Conservation (phyloP, 2,888 invertebrate genomes). For the Acrobasis repandana region DNA sequence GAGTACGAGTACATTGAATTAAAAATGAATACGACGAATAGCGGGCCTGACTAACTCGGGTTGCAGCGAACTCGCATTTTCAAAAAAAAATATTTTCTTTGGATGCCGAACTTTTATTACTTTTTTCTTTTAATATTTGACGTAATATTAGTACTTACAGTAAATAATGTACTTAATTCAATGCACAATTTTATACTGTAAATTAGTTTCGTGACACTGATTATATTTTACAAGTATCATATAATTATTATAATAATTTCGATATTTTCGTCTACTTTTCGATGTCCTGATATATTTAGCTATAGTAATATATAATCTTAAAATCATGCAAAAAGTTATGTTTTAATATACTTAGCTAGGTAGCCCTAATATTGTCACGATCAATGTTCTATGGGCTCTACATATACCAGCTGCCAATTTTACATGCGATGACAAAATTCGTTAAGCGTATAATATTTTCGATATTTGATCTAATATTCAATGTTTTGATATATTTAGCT, state of each 20-base stretch:
- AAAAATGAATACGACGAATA: conserved; percentile 56
- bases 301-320: too few species aligned
- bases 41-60: conserved; percentile 14
- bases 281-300: too few species aligned
- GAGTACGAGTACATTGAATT: conserved; percentile 62
- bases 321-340: too few species aligned
- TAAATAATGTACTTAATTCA: too few species aligned
- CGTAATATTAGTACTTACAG: too few species aligned
- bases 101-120: too few species aligned
- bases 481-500: neutral
- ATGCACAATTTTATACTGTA: too few species aligned
- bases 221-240: too few species aligned
- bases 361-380: neutral
- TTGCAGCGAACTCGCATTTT: neutral
- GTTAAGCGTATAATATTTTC: neutral
- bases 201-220: too few species aligned
- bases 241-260: too few species aligned
- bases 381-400: neutral
- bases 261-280: too few species aligned
- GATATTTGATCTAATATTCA: neutral
- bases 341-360: neutral
- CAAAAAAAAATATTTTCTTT: neutral
- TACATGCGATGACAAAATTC: neutral
- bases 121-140: too few species aligned
- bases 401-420: neutral